A percentile compares a stretch with the other conserved stretches of the same genome.
Conservation (phyloP, 2,888 invertebrate genomes). For the Autographa gamma region DNA sequence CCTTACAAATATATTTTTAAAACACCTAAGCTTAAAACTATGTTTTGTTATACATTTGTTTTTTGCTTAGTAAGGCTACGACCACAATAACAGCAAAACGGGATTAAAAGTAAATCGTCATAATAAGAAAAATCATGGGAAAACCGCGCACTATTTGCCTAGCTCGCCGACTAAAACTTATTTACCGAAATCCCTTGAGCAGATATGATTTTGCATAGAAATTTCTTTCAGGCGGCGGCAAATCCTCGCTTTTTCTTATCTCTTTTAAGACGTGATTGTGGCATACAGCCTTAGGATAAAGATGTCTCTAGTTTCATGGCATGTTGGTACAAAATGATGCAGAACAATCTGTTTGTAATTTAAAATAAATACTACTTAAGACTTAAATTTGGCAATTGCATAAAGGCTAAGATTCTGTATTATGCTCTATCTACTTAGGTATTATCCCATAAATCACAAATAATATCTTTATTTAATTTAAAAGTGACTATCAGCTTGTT, state of each 20-base stretch:
- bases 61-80: neutral
- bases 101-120: neutral
- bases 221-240: constrained; percentile 54
- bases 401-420: too few species aligned
- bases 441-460: too few species aligned
- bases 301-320: constrained; percentile 30
- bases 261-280: constrained; percentile 53
- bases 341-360: neutral
- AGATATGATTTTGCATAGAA: constrained; percentile 59
- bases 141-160: constrained; percentile 34
- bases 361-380: too few species aligned
- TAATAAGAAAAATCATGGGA: constrained; percentile 28
- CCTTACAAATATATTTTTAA: too few species aligned
- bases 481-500: too few species aligned
- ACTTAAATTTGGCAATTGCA: too few species aligned
- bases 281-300: constrained; percentile 35
- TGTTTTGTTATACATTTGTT: too few species aligned
- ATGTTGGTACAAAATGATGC: constrained; percentile 10
- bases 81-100: constrained; percentile 4
- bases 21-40: too few species aligned
- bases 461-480: too few species aligned
- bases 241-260: constrained; percentile 55
- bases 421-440: too few species aligned
- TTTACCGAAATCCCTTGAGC: constrained; percentile 57
- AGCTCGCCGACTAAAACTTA: constrained; percentile 53